These are phyloP conservation scores for Vimba vimba DNA, from an alignment of 2,113 vertebrate genomes.

Conservation along the genomic window DNA sequence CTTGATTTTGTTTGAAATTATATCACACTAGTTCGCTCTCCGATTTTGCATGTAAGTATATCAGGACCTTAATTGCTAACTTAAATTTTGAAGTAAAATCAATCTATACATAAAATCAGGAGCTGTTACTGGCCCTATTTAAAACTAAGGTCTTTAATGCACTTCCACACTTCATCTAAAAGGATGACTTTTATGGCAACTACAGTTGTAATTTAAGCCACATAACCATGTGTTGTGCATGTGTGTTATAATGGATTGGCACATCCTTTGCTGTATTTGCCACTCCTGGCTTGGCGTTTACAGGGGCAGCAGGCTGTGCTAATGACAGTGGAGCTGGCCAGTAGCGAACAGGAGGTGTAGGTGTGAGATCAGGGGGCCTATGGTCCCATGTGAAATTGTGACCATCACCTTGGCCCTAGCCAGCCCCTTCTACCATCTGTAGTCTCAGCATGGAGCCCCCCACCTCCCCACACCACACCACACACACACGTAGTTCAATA, in stretches of 20 bases:
- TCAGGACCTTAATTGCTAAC: background rate
- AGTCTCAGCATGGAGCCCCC: conserved; percentile 71
- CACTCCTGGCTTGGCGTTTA: conserved; percentile 41
- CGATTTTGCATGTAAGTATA: no score
- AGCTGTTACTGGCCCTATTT: background rate
- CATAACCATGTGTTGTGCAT: conserved; percentile 44
- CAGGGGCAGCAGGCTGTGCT: conserved; percentile 56
- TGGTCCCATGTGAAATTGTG: conserved; percentile 81
- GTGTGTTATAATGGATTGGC: conserved; percentile 49
- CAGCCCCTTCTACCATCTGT: conserved; percentile 78
- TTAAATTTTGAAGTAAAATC: background rate
- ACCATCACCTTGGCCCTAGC: conserved; percentile 67
- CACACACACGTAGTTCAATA: background rate
- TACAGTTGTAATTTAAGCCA: conserved; percentile 35
- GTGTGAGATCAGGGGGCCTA: conserved; percentile 74
- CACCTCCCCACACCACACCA: background rate
- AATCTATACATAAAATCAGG: background rate
- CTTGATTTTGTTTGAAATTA: no score
- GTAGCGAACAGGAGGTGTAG: conserved; percentile 61
- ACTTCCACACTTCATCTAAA: background rate
- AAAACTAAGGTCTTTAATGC: background rate
- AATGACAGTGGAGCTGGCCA: conserved; percentile 60
- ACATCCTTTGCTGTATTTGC: conserved; percentile 41
- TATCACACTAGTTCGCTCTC: no score
- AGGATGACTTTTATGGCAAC: background rate